Evolutionary conservation across 2,113 vertebrate species (phyloP).

Genomic region (Xiphophorus couchianus): DNA sequence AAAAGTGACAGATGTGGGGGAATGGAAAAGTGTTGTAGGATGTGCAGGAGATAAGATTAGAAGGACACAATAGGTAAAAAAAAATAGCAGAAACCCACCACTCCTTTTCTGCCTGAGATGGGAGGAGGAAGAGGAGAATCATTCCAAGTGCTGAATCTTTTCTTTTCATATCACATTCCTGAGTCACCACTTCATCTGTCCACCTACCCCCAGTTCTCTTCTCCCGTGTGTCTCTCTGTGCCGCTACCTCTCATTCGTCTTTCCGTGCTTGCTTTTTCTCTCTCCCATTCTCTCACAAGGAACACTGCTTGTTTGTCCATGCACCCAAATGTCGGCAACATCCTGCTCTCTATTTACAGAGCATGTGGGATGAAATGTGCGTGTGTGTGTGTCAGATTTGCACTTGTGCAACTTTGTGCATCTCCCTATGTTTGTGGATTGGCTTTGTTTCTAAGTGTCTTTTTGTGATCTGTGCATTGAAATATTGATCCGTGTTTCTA

Average conservation of each 20-base stretch:
- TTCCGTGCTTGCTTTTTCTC: conserved; percentile 25
- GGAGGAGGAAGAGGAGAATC: conserved; percentile 41
- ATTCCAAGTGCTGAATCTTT: conserved; percentile 64
- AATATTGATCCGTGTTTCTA: conserved; percentile 24
- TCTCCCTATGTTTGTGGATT: conserved; percentile 23
- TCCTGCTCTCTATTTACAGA: conserved; percentile 77
- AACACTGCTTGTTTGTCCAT: conserved; percentile 69
- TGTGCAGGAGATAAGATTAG: conserved; percentile 13
- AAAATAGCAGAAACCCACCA: conserved; percentile 28
- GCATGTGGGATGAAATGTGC: conserved; percentile 72
- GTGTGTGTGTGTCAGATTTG: conserved; percentile 51
- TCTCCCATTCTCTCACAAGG: conserved; percentile 39
- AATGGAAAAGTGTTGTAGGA: neutral
- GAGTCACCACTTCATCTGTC: conserved; percentile 75
- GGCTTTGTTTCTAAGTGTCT: conserved; percentile 13
- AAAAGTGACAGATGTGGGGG: conserved; percentile 6
- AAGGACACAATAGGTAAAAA: conserved; percentile 15
- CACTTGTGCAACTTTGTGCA: conserved; percentile 40
- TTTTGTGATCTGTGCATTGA: conserved; percentile 9
- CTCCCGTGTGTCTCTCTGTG: conserved; percentile 16
- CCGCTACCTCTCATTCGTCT: conserved; percentile 28
- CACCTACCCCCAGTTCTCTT: conserved; percentile 59
- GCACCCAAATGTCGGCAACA: conserved; percentile 73
- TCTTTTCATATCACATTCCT: conserved; percentile 68
- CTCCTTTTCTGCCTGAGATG: conserved; percentile 31